Conservation (phyloP, 1,140 invertebrate genomes). For the Pissodes strobi region DNA sequence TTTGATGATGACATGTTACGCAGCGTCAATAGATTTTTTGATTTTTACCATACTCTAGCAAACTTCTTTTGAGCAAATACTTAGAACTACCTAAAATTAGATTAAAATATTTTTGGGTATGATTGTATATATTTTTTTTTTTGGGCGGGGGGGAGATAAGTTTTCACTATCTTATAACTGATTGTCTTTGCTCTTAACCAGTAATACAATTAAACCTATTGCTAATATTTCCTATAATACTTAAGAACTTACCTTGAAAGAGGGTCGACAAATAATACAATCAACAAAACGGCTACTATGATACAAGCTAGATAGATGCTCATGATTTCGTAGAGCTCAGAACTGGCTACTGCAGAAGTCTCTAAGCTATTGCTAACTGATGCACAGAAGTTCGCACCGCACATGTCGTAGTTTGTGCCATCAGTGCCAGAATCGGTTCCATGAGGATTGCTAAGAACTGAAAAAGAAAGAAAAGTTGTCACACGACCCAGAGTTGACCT, state of each 20-base stretch:
- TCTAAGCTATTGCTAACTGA: conserved; percentile 68
- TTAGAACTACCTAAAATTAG: too few species aligned
- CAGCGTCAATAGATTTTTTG: too few species aligned
- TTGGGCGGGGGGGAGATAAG: too few species aligned
- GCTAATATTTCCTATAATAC: too few species aligned
- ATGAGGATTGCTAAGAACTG: conserved; percentile 78
- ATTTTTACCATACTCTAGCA: too few species aligned
- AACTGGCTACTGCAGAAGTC: conserved; percentile 75
- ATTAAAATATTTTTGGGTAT: too few species aligned
- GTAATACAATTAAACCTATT: not conserved
- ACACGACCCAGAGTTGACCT: too few species aligned
- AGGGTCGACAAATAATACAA: conserved; percentile 87
- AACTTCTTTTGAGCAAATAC: too few species aligned
- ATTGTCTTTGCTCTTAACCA: too few species aligned
- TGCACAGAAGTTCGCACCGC: conserved; percentile 85
- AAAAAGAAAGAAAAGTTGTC: conserved; percentile 48
- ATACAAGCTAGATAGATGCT: conserved; percentile 89
- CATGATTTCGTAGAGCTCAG: conserved; percentile 84
- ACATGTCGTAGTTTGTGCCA: conserved; percentile 64
- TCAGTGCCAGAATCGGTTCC: conserved; percentile 60
- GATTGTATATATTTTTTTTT: too few species aligned
- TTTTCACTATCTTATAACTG: too few species aligned
- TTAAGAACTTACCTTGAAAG: conserved; percentile 73
- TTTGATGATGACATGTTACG: too few species aligned
- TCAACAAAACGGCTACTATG: conserved; percentile 80